Evolutionary conservation across 2,113 vertebrate genomes (phyloP).

Genomic region (Pseudopipra pipra): DNA sequence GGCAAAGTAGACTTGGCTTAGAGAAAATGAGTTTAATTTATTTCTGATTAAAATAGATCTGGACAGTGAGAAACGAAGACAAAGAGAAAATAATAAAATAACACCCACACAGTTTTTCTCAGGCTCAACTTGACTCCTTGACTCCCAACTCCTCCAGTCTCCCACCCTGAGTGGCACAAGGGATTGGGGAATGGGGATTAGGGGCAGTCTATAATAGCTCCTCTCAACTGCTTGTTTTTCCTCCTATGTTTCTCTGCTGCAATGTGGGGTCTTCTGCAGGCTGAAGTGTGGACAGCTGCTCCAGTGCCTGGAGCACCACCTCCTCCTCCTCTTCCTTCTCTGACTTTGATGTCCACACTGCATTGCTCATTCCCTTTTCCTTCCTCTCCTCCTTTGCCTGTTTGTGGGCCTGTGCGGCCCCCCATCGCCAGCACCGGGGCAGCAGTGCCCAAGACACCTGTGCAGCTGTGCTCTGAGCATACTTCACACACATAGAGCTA

Average conservation of each 20-base stretch:
- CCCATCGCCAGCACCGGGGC: not conserved
- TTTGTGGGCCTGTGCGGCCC: not conserved
- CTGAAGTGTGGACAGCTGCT: not conserved
- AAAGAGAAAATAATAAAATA: not conserved
- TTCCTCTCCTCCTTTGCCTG: not conserved
- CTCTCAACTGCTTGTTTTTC: not conserved
- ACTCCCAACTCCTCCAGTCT: not conserved
- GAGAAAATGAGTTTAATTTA: not conserved
- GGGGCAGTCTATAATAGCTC: not conserved
- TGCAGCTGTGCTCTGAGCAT: not conserved
- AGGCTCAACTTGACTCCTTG: not conserved
- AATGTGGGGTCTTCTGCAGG: not conserved
- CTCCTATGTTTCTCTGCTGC: not conserved
- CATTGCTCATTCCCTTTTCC: not conserved
- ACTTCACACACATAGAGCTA: not conserved
- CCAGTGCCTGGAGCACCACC: not conserved
- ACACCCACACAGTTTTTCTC: not conserved
- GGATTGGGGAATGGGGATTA: not conserved
- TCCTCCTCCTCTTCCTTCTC: not conserved
- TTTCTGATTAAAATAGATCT: not conserved
- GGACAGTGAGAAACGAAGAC: not conserved
- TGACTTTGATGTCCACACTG: not conserved
- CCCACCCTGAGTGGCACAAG: not conserved
- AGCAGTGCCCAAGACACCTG: rapidly evolving
- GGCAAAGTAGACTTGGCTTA: not conserved